Evolutionary conservation across 1,140 invertebrate species (phyloP).

Genomic region (Aphidius gifuensis): DNA sequence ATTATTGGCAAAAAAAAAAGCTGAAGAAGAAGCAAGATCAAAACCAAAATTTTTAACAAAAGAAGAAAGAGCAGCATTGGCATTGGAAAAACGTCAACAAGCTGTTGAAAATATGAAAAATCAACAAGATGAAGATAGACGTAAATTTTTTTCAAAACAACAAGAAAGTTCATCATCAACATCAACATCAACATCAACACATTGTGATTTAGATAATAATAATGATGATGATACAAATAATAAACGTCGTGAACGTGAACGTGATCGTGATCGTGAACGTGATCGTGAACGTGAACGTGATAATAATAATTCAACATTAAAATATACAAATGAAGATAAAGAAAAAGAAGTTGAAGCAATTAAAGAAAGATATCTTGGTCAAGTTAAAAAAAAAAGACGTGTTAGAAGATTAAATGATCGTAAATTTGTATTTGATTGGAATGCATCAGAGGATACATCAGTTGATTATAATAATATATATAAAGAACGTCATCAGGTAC

Average conservation of each 20-base stretch:
- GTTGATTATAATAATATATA: slow-evolving; percentile 97
- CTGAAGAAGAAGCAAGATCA: slow-evolving; percentile 87
- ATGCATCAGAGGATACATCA: slow-evolving; percentile 96
- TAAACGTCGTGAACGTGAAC: slow-evolving; percentile 6
- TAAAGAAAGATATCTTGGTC: slow-evolving; percentile 91
- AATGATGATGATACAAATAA: slow-evolving; percentile 1
- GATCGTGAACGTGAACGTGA: slow-evolving; percentile 46
- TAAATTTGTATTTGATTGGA: slow-evolving; percentile 99
- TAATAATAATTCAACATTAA: slow-evolving; percentile 65
- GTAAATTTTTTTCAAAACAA: slow-evolving; percentile 45
- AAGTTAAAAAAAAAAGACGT: slow-evolving; percentile 89
- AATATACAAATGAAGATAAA: slow-evolving; percentile 64
- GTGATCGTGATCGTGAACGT: slow-evolving; percentile 27
- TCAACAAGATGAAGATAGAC: slow-evolving; percentile 69
- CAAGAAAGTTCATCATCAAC: slow-evolving; percentile 27
- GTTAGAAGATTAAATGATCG: slow-evolving; percentile 92
- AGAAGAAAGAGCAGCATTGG: slow-evolving; percentile 88
- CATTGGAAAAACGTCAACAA: slow-evolving; percentile 82
- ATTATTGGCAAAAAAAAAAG: slow-evolving; percentile 92
- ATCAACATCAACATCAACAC: slow-evolving; percentile 45
- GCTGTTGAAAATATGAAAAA: slow-evolving; percentile 72
- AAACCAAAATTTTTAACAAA: slow-evolving; percentile 97
- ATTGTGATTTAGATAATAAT: slow-evolving; percentile 23
- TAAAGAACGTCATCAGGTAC: slow-evolving; percentile 92
- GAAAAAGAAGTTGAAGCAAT: slow-evolving; percentile 90